A percentile compares a stretch with the other conserved stretches of the same genome.
phyloP scores from a whole-genome alignment of 2,113 vertebrate genomes.

The Carlito syrichta region DNA sequence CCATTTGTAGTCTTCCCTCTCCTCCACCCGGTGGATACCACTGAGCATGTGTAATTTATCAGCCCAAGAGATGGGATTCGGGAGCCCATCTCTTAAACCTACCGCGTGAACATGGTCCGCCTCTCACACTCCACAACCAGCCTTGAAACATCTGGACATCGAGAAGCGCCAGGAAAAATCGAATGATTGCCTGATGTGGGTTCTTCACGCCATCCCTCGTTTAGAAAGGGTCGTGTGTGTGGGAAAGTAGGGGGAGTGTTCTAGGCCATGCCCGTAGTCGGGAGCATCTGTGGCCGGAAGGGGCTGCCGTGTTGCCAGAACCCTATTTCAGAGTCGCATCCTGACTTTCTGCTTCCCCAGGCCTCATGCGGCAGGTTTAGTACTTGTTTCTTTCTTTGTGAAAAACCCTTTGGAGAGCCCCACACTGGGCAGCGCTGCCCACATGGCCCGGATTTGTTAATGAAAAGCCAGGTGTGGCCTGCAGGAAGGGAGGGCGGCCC shows the following conservation, averaged over 20 bases:
- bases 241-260: neutral
- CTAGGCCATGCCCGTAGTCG: accelerated
- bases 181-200: neutral
- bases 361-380: accelerated
- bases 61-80: neutral
- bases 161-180: neutral
- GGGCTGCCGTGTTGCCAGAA: neutral
- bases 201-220: neutral
- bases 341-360: neutral
- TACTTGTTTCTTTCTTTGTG: neutral
- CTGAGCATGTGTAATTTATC: neutral
- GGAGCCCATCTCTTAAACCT: too few species aligned
- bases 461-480: accelerated
- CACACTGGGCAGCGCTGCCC: neutral
- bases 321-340: too few species aligned
- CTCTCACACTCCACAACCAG: neutral
- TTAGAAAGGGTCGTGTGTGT: neutral
- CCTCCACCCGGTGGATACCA: neutral
- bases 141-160: neutral
- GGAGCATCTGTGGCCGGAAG: accelerated
- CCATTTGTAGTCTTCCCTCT: neutral
- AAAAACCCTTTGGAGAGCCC: too few species aligned
- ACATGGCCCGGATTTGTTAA: accelerated
- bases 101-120: accelerated
- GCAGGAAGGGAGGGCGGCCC: accelerated